phyloP scores from a whole-genome alignment of 2,113 vertebrate genomes.

The Megaptera novaeangliae region DNA sequence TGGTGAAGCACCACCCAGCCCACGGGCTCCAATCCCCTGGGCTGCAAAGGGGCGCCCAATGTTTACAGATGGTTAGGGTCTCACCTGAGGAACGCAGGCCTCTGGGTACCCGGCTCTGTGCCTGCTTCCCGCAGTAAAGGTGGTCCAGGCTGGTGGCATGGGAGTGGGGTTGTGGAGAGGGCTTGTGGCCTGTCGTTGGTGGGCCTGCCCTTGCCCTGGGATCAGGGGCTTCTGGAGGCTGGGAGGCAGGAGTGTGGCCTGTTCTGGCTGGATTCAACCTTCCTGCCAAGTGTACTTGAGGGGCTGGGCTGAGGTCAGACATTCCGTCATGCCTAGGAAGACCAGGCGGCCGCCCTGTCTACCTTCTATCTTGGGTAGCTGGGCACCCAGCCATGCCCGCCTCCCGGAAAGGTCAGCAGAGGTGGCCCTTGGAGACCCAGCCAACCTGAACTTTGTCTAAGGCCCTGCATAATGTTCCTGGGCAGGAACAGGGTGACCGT shows the following conservation, averaged over 20 bases:
- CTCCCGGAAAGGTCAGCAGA: not conserved
- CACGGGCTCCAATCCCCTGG: not conserved
- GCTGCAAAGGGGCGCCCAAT: not conserved
- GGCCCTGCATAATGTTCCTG: not conserved
- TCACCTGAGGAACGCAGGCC: not conserved
- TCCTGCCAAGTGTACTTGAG: not conserved
- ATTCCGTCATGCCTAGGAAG: slow-evolving; percentile 40
- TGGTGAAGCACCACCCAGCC: not conserved
- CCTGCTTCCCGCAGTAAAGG: not conserved
- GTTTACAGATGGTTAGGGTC: not conserved
- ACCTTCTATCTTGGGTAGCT: not conserved
- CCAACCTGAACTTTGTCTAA: not conserved
- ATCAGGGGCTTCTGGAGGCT: not conserved
- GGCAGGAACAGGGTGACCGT: not conserved
- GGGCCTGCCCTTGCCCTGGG: not conserved
- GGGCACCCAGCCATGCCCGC: slow-evolving; percentile 30
- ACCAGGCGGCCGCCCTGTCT: not conserved
- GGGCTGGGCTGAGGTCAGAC: slow-evolving; percentile 38
- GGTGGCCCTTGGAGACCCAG: not conserved
- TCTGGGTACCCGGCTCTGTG: rapidly evolving
- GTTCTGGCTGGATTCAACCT: not conserved
- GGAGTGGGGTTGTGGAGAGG: not conserved
- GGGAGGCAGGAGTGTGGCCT: not conserved
- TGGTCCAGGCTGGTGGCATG: not conserved
- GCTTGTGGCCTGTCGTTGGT: not conserved